Base-by-base conservation (phyloP, 2,113 vertebrate genomes). In the Phalacrocorax pelagicus region DNA sequence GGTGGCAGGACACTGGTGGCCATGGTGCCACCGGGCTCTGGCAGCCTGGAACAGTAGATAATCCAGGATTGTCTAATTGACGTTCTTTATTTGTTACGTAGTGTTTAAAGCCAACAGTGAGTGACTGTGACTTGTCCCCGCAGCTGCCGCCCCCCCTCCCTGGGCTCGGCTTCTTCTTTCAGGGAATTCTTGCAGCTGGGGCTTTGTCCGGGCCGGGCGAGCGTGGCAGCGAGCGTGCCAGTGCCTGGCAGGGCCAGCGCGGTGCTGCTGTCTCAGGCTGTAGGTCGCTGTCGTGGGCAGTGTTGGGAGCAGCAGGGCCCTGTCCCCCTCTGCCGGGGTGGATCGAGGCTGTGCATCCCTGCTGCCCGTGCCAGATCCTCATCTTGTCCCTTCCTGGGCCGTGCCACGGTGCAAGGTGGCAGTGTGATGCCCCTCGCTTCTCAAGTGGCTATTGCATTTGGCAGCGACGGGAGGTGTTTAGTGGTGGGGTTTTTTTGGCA, bases 91-190 rank as follows among this genome's bases (percentile, higher is more conserved):
- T 95, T 97, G 85, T 92, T 67, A 62, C 13, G 5, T 78, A 81
- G 63, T 38, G 65, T 66, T 92, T 59, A 70, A 90, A 92, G 82
- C 67, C 88, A 93, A 96, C 96, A 97, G 96, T 94, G 90, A 93
- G 63, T 0, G 59, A 96, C 95, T 97, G 94, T 97, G 91, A 67
- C 93, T 96, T 44, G 77, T 91, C 79, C 71, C 75, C 0, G 16
- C 90, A 96, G 96, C 96, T 96, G 93, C 91, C 0, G 0, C 40
- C 59, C 59, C 86, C 88, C 91, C 65, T 87, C 15, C 26, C 20
- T 0, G 1, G 36, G 62, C 74, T 92, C n/a, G 1, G 77, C 86
- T 93, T 90, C 2, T 58, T 72, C 40, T 92, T 79, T 90, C 0
- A 87, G 75, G n/a, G 27, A 51, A 71, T 57, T 69, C 89, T 85